Conservation (phyloP, 2,888 invertebrate genomes). For the Mellilla xanthometata region DNA sequence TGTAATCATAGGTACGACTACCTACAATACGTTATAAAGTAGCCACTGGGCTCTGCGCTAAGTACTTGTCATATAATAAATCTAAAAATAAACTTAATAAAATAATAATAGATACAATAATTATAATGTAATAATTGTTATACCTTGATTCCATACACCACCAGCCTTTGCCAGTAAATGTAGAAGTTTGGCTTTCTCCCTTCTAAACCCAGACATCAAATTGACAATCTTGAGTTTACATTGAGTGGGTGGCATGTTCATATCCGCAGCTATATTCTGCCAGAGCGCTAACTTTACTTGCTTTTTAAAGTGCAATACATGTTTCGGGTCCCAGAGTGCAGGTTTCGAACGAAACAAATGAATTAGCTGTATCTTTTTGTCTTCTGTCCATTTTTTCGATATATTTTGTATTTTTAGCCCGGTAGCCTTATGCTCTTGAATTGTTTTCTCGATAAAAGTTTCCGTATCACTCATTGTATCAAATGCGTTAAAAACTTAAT, state of each 20-base stretch:
- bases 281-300: slow-evolving; percentile 40
- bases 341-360: slow-evolving; percentile 41
- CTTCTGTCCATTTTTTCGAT: slow-evolving; percentile 42
- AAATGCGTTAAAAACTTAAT: no score
- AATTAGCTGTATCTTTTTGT: slow-evolving; percentile 45
- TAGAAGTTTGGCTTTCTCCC: slow-evolving; percentile 49
- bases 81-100: no score
- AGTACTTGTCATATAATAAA: no score
- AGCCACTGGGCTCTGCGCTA: no score
- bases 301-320: slow-evolving; percentile 41
- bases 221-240: slow-evolving; percentile 51
- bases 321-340: slow-evolving; percentile 45
- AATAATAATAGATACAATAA: no score
- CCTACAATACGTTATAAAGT: no score
- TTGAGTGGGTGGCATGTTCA: slow-evolving; percentile 33
- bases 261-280: slow-evolving; percentile 38
- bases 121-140: not conserved
- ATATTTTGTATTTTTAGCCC: no score
- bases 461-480: no score
- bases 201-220: slow-evolving; percentile 50
- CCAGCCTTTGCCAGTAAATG: slow-evolving; percentile 13
- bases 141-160: slow-evolving; percentile 5
- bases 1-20: no score
- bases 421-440: no score
- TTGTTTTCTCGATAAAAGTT: no score